These are phyloP conservation scores for Onthophagus sagittarius DNA, from an alignment of 2,888 invertebrate species.

Conservation along the genomic window DNA sequence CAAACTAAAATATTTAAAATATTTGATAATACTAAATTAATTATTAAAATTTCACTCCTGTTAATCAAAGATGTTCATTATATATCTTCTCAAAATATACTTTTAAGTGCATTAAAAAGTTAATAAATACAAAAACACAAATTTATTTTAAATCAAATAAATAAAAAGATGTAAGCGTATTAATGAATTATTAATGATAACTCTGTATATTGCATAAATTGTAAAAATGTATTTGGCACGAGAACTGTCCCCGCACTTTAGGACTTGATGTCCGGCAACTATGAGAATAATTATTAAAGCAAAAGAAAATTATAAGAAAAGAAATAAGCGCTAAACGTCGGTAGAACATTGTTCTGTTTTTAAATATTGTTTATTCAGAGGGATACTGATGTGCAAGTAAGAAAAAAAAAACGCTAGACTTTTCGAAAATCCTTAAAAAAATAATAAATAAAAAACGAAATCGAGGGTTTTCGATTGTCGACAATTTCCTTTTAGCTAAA, in stretches of 20 bases:
- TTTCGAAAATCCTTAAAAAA: background rate
- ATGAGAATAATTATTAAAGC: background rate
- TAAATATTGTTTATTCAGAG: slow-evolving; percentile 48
- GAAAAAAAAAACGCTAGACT: slow-evolving; percentile 24
- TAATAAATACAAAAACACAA: no score
- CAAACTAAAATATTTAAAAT: no score
- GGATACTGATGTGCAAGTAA: slow-evolving; percentile 36
- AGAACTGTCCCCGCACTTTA: slow-evolving; percentile 8
- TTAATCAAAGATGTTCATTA: no score
- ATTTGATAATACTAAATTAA: no score
- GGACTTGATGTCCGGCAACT: slow-evolving; percentile 6
- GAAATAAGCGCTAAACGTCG: slow-evolving; percentile 40
- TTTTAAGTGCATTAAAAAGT: no score
- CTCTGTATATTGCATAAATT: background rate
- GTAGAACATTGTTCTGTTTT: slow-evolving; percentile 51
- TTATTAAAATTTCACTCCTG: no score
- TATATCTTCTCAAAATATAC: no score
- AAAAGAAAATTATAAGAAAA: background rate
- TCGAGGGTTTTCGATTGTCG: slow-evolving; percentile 27
- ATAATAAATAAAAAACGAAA: no score
- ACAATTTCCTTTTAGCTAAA: slow-evolving; percentile 42
- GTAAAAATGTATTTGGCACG: slow-evolving; percentile 6
- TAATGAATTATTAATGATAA: background rate
- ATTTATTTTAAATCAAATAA: background rate
- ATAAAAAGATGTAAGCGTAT: background rate